Evolutionary conservation across 2,113 vertebrate species (phyloP), one percentile per base, ranked within the genome.

Genomic region (Limanda limanda): DNA sequence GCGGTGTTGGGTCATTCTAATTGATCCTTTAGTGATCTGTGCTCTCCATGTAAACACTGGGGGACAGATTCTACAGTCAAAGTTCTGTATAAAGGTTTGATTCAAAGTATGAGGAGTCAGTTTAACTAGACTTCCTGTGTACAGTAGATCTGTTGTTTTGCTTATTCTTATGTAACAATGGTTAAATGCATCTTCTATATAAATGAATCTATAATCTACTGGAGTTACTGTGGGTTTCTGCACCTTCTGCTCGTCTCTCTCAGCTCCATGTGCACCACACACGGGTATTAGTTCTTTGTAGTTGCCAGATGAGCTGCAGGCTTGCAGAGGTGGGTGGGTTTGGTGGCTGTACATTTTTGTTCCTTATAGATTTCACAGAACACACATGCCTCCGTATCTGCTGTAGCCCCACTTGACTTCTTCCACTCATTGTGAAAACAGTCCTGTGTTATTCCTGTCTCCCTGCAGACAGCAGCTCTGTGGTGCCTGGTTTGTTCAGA

Each of bases 371-470:
- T 51, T 51, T 51, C 47, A 47, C 14, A 47, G 13, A 47, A 47
- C 45, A 17, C 45, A 47, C 45, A 14, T 17, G 45, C 5, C 45
- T 17, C 45, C 13, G 15, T 17, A 47, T 47, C 45, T 47, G 14
- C 45, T 1, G 12, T 17, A 47, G 45, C 45, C 12, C 45, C 45
- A 17, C 73, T 78, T 82, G n/a, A 51, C 67, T 71, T 62, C 52
- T 64, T 74, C 42, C 23, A 23, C 20, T 37, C 52, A 60, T 67
- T 69, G 64, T 56, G 57, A 78, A 81, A 85, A 80, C 73, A 76
- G 40, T 54, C 76, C 66, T 24, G 7, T 55, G 68, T 66, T 70
- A 55, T 72, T 81, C 60, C 51, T 25, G 42, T 37, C 35, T 37
- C 35, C 35, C 35, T 8, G 35, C 35, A 37, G 35, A 37, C 35